A percentile compares a stretch with the other conserved stretches of the same genome.
These are phyloP conservation scores for Geophilus truncorum DNA, from an alignment of 2,888 invertebrate genomes.

Conservation along the genomic window DNA sequence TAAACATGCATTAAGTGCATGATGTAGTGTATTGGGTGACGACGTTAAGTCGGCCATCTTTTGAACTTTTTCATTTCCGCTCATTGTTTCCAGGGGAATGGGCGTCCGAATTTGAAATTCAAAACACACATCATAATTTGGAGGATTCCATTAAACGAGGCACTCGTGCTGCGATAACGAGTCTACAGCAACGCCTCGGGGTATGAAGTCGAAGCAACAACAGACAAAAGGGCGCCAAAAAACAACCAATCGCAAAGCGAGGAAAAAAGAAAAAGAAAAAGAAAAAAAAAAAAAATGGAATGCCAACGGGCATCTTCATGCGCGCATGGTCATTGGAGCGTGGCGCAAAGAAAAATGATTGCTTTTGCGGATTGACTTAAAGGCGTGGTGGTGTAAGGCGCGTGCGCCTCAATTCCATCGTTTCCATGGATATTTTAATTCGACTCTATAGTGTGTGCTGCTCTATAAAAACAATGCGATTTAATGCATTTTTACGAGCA, in stretches of 20 bases:
- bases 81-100: constrained; percentile 21
- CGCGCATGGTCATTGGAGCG: constrained; percentile 21
- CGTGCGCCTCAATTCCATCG: constrained; percentile 2
- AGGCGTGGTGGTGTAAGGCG: background rate
- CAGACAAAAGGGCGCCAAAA: constrained; percentile 27
- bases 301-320: constrained; percentile 27
- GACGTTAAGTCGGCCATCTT: background rate
- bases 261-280: background rate
- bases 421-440: background rate
- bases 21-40: background rate
- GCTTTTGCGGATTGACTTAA: constrained; percentile 27
- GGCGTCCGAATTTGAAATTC: constrained; percentile 20
- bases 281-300: background rate
- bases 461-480: background rate
- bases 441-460: background rate
- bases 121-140: constrained; percentile 27
- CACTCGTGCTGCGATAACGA: constrained; percentile 23
- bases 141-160: constrained; percentile 23
- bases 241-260: constrained; percentile 16
- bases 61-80: constrained; percentile 27
- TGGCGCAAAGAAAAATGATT: constrained; percentile 8
- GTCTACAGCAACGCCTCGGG: constrained; percentile 22
- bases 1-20: too few relatives aligned
- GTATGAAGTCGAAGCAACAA: constrained; percentile 15
- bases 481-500: too few relatives aligned